These are phyloP conservation scores for Panthera leo DNA, from an alignment of 2,113 vertebrate species.

Conservation along the genomic window DNA sequence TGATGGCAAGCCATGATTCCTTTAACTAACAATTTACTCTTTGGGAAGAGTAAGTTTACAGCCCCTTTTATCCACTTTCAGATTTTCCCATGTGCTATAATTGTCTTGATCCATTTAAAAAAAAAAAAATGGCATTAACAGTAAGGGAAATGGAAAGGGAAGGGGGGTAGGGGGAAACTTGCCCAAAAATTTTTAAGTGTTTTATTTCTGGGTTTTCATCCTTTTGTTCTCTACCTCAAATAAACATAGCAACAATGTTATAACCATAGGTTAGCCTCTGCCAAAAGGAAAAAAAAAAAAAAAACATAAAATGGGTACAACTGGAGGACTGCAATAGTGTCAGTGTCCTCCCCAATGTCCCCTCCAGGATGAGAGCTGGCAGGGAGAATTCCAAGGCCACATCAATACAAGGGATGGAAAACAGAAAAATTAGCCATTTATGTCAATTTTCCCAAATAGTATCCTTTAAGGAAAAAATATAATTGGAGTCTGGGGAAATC, in stretches of 20 bases:
- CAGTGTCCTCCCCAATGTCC: neutral
- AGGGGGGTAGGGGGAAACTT: neutral
- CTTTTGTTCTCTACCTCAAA: neutral
- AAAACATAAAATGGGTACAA: neutral
- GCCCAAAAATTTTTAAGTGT: neutral
- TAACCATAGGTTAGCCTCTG: neutral
- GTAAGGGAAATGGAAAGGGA: neutral
- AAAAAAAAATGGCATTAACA: neutral
- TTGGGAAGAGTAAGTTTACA: neutral
- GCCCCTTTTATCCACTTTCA: neutral
- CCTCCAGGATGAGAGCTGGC: neutral
- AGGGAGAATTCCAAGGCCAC: neutral
- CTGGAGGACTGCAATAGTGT: accelerated
- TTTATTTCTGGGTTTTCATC: neutral
- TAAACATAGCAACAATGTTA: neutral
- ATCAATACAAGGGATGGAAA: neutral
- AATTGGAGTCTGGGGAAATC: neutral
- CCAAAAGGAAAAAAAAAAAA: neutral
- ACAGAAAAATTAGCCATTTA: neutral
- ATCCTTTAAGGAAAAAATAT: neutral
- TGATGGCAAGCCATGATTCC: neutral
- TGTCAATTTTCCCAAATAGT: neutral
- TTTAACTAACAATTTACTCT: neutral
- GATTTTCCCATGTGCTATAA: neutral
- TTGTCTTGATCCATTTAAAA: neutral